These are phyloP conservation scores for Tragopan temminckii DNA, from an alignment of 2,797 vertebrate genomes.

Conservation along the genomic window DNA sequence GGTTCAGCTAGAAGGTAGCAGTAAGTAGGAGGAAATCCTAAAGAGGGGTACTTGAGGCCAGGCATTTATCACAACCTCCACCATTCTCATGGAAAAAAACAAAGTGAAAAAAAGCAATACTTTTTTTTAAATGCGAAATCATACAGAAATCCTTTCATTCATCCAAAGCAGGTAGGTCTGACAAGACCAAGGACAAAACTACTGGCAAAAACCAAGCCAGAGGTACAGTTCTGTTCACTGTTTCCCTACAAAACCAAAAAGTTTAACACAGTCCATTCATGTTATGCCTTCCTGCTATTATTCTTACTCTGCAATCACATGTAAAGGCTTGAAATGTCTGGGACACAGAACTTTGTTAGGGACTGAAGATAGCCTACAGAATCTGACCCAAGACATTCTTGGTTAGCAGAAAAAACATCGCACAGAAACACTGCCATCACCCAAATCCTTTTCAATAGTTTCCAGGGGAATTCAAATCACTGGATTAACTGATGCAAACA, in stretches of 20 bases:
- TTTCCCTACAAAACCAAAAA: not conserved
- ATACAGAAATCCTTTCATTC: not conserved
- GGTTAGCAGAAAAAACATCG: not conserved
- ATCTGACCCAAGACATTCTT: not conserved
- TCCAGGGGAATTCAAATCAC: not conserved
- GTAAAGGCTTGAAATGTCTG: not conserved
- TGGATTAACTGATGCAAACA: not conserved
- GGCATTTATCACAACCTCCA: not conserved
- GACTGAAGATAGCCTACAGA: not conserved
- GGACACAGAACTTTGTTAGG: not conserved
- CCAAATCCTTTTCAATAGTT: not conserved
- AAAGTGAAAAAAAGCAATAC: not conserved
- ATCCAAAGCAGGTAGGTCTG: not conserved
- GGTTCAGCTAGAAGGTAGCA: not conserved
- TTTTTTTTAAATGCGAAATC: no score
- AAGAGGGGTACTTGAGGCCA: not conserved
- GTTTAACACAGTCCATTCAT: not conserved
- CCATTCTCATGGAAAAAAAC: not conserved
- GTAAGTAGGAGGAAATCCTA: not conserved
- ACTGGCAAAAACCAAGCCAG: not conserved
- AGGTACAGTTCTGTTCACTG: not conserved
- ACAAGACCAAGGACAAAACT: not conserved
- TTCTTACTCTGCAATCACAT: not conserved
- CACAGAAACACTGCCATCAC: accelerated
- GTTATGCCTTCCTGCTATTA: not conserved